Conservation (phyloP, 2,113 vertebrate species). For the Promerops cafer region DNA sequence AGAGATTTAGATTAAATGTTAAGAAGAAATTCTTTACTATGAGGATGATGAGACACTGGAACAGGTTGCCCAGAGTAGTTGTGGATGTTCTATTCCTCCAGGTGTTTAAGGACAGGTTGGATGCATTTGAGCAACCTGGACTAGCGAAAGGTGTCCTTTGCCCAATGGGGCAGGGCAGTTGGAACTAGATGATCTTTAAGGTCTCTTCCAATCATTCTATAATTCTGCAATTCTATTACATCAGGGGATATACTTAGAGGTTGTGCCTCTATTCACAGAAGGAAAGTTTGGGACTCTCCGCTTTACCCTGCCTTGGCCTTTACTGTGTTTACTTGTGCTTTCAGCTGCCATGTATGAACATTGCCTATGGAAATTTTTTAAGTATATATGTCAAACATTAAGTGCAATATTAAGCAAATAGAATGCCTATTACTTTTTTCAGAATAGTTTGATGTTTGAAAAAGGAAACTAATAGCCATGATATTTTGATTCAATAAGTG, state of each 20-base stretch:
- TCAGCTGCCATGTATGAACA: rapidly evolving
- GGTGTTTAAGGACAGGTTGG: background rate
- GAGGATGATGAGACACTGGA: background rate
- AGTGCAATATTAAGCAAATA: background rate
- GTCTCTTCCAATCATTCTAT: background rate
- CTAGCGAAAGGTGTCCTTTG: background rate
- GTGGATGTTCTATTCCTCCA: background rate
- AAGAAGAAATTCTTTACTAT: background rate
- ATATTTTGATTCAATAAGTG: background rate
- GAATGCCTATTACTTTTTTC: background rate
- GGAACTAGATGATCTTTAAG: background rate
- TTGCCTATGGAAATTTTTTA: background rate
- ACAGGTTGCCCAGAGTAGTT: background rate
- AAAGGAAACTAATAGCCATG: background rate
- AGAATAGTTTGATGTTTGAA: background rate
- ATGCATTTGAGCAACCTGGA: background rate
- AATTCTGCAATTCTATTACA: background rate
- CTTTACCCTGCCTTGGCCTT: background rate
- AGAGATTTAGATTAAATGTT: background rate
- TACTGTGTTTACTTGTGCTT: background rate
- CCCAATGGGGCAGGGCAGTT: background rate
- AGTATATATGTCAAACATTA: background rate
- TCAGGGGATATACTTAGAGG: background rate
- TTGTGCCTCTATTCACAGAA: background rate
- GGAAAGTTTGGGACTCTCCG: background rate